Conservation (phyloP, 1,140 invertebrate genomes). For the Tribolium madens region DNA sequence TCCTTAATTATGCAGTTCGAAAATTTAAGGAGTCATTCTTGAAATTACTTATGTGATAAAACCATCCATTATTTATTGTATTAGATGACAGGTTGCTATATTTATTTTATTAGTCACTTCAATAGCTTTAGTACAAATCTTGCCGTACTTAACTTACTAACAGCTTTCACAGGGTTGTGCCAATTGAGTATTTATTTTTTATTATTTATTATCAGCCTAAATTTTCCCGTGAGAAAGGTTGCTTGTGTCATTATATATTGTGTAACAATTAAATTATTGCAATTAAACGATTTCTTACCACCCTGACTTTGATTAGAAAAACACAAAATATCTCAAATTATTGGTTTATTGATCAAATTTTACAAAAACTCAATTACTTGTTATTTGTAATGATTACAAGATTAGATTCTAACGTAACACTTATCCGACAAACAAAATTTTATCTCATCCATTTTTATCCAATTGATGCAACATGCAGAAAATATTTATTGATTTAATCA, state of each 20-base stretch:
- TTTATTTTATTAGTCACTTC: background rate
- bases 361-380: too few relatives aligned
- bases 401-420: background rate
- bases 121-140: constrained; percentile 31
- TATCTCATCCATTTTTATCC: background rate
- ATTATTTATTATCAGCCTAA: constrained; percentile 29
- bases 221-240: background rate
- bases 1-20: constrained; percentile 56
- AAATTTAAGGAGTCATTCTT: constrained; percentile 35
- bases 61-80: constrained; percentile 34
- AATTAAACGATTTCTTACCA: background rate
- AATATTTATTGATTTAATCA: constrained; percentile 35
- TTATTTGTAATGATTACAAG: background rate
- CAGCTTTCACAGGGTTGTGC: constrained; percentile 26
- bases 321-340: too few relatives aligned
- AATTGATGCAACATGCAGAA: background rate
- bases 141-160: constrained; percentile 29
- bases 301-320: too few relatives aligned
- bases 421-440: background rate
- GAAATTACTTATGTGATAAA: constrained; percentile 30
- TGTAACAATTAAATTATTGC: constrained; percentile 5
- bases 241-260: constrained; percentile 15
- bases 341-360: too few relatives aligned
- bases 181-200: constrained; percentile 29
- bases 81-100: constrained; percentile 1